Evolutionary conservation across 2,113 vertebrate genomes (phyloP), one percentile per base, ranked within the genome.

Genomic region (Chlamydotis undulata): DNA sequence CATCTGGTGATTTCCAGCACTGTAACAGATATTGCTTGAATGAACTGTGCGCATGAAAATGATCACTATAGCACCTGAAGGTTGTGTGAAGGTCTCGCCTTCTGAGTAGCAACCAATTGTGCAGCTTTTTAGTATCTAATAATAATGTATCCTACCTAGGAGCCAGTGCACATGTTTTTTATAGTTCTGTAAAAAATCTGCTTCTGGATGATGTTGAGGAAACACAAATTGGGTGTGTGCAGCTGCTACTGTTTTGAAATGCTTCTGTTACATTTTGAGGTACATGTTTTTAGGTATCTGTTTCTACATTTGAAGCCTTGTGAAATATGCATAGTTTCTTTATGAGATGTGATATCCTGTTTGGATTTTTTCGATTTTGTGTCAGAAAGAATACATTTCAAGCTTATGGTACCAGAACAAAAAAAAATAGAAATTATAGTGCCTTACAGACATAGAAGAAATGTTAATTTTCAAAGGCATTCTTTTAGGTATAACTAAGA

Each of bases 201-300:
- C 73, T 64, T 81, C 64, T 83, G 29, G 57, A 71, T 65, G 68
- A 78, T 91, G 81, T 68, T 75, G 59, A 90, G n/a, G 55, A 91
- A 94, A 93, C 57, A 84, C 55, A 77, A 83, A 73, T 43, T 28
- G 50, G 57, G 75, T 87, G 63, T 26, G 1, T 77, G 83, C 86
- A 97, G 95, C 94, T 97, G 91, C 93, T 96, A 83, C 81, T 97
- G 94, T 96, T 98, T 97, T 96, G 94, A 96, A 97, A 97, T 3
- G 64, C 94, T 98, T 97, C 94, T 82, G 94, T 92, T 97, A 95
- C 83, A 94, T 95, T 97, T 96, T 96, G 93, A 97, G 96, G 92
- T 35, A 12, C 59, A 77, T 89, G 64, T 94, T 92, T 94, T 88
- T 29, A 94, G 96, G 86, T 94, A 83, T 97, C 92, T 97, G 93